Conservation (phyloP, 92 coral and sea anemone species). For the Phenganax subtilis region DNA sequence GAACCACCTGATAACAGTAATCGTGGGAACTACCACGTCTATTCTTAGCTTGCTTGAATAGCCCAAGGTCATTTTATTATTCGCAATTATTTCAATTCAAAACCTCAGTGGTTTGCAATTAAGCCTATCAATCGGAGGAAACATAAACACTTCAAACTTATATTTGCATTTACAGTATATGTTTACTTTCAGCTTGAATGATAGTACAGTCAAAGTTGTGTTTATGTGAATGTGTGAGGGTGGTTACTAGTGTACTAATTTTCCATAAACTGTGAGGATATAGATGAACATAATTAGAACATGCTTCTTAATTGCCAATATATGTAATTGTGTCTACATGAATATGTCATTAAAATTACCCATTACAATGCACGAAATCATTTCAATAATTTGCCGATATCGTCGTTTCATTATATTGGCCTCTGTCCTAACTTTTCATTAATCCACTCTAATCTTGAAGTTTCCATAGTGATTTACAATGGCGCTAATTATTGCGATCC, state of each 20-base stretch:
- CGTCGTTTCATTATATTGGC: slow-evolving; percentile 9
- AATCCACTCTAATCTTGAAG: not conserved
- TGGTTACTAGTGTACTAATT: not conserved
- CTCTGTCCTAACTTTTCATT: not conserved
- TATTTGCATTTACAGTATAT: not conserved
- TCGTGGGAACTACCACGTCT: not conserved
- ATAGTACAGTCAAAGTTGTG: not conserved
- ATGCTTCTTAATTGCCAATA: not conserved
- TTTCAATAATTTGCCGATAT: slow-evolving; percentile 1
- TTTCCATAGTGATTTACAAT: slow-evolving; percentile 4
- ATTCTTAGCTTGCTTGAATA: not conserved
- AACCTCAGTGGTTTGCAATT: not conserved
- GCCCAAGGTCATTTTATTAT: not conserved
- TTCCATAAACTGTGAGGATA: not conserved
- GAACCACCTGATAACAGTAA: not conserved
- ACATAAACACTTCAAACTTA: not conserved
- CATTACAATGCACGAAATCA: not conserved
- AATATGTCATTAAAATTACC: not conserved
- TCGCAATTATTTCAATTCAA: not conserved
- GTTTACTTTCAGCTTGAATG: not conserved
- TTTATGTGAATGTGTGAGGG: not conserved
- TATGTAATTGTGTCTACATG: not conserved
- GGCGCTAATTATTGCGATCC: slow-evolving; percentile 10
- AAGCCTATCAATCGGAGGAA: slow-evolving; percentile 1
- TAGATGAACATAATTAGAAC: not conserved